phyloP scores from a whole-genome alignment of 2,888 invertebrate genomes.

The Lymantria monacha region DNA sequence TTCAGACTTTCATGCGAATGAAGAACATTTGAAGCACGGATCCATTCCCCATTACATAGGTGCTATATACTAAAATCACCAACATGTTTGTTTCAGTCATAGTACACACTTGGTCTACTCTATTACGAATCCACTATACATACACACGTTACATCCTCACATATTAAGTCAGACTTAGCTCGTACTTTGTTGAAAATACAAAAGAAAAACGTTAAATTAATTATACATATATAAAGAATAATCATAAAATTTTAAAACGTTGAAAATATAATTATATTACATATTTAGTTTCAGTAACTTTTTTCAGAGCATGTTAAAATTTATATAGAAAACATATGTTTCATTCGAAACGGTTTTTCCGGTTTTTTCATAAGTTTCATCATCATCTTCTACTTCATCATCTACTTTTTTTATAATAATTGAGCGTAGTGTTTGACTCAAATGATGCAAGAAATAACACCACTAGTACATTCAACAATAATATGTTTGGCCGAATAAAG shows the following conservation, averaged over 20 bases:
- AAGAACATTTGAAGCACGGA: not conserved
- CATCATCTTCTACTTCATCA: too few species aligned
- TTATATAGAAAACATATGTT: not conserved
- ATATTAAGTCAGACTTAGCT: constrained; percentile 23
- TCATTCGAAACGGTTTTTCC: too few species aligned
- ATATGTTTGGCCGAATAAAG: not conserved
- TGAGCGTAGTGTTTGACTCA: not conserved
- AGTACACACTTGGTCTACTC: constrained; percentile 37
- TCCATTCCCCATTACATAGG: not conserved
- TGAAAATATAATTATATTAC: not conserved
- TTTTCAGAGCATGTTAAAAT: not conserved
- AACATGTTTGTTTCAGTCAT: constrained; percentile 59
- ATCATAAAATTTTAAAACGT: not conserved
- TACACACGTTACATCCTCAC: constrained; percentile 27
- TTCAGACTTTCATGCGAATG: too few species aligned
- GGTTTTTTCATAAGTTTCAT: too few species aligned
- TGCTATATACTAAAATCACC: constrained; percentile 40
- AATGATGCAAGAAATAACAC: not conserved
- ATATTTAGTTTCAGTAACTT: too few species aligned
- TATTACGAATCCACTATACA: constrained; percentile 26
- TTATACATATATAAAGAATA: too few species aligned
- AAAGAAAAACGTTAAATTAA: not conserved
- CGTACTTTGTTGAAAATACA: constrained; percentile 6
- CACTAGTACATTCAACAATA: not conserved
- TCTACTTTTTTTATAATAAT: not conserved